Conservation (phyloP, 2,888 invertebrate species). For the Steinernema scapterisci region DNA sequence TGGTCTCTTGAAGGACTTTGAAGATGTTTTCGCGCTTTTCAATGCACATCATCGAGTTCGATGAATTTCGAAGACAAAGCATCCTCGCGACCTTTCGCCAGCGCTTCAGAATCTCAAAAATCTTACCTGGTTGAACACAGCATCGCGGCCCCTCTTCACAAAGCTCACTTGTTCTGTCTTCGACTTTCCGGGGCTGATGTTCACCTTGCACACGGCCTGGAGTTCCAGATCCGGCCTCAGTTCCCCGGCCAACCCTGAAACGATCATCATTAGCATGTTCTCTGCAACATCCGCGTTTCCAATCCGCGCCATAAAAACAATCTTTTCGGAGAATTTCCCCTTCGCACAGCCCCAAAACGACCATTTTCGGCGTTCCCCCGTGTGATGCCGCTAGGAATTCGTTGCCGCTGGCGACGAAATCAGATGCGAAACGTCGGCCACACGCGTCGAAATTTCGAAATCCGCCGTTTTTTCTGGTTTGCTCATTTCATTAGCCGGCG, state of each 20-base stretch:
- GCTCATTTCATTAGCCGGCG: no score
- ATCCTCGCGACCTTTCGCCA: slow-evolving; percentile 16
- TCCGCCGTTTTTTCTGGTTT: no score
- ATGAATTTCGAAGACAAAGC: slow-evolving; percentile 46
- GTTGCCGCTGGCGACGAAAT: no score
- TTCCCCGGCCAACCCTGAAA: slow-evolving; percentile 67
- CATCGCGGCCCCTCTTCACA: slow-evolving; percentile 68
- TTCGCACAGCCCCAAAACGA: neutral
- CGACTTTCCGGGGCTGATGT: slow-evolving; percentile 69
- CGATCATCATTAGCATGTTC: neutral
- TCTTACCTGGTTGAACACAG: slow-evolving; percentile 68
- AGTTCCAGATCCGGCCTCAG: slow-evolving; percentile 67
- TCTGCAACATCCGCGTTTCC: neutral
- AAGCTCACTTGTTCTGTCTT: slow-evolving; percentile 68
- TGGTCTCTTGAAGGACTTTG: no score
- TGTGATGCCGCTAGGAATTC: no score
- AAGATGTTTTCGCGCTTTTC: no score
- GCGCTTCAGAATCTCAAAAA: neutral
- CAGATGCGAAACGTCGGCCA: no score
- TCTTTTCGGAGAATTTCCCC: neutral
- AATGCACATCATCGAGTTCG: neutral
- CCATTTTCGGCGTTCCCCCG: neutral
- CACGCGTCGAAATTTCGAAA: no score
- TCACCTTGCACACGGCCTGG: slow-evolving; percentile 68
- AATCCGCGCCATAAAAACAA: neutral